phyloP scores from a whole-genome alignment of 1,140 invertebrate genomes.

The Cataglyphis hispanica region DNA sequence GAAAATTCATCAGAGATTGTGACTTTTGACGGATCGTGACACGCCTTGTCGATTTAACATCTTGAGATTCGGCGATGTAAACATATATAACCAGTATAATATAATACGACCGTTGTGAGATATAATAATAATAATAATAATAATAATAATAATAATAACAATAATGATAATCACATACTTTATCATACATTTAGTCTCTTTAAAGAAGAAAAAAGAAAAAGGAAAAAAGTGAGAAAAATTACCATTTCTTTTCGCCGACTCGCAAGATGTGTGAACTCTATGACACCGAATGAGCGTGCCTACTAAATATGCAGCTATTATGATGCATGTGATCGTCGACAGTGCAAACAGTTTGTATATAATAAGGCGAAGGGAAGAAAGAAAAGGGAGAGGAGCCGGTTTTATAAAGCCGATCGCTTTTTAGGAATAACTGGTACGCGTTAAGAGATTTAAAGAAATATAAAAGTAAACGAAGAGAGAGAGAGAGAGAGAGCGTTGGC shows the following conservation, averaged over 20 bases:
- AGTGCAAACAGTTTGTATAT: slow-evolving; percentile 64
- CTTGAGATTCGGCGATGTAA: slow-evolving; percentile 41
- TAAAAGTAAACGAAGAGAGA: not conserved
- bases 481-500: not conserved
- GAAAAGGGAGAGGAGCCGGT: not conserved
- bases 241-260: slow-evolving; percentile 44
- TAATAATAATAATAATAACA: too few species aligned
- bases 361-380: slow-evolving; percentile 28
- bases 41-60: slow-evolving; percentile 60
- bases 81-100: not conserved
- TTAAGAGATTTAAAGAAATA: slow-evolving; percentile 6
- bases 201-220: not conserved
- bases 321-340: slow-evolving; percentile 62
- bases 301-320: slow-evolving; percentile 64
- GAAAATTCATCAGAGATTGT: slow-evolving; percentile 26
- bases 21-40: slow-evolving; percentile 52
- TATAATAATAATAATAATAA: not conserved
- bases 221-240: not conserved
- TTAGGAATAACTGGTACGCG: slow-evolving; percentile 30
- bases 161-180: not conserved
- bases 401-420: slow-evolving; percentile 48
- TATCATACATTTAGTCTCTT: too few species aligned
- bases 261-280: slow-evolving; percentile 52
- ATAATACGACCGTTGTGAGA: slow-evolving; percentile 2
- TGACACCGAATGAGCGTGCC: slow-evolving; percentile 62